phyloP scores from a whole-genome alignment of 2,888 invertebrate genomes.

The Tipula helvola region DNA sequence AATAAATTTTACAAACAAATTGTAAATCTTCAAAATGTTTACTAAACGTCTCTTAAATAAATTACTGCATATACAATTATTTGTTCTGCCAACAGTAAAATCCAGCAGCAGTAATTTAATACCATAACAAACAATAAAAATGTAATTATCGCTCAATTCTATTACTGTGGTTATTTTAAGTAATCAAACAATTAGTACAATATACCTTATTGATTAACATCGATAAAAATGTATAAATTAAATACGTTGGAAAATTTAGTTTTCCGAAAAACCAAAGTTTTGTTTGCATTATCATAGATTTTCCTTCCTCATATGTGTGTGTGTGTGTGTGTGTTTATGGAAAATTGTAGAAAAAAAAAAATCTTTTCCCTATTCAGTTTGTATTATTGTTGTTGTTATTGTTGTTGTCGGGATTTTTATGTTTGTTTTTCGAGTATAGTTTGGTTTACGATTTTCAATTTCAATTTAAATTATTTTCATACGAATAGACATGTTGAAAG shows the following conservation, averaged over 20 bases:
- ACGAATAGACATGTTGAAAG: constrained; percentile 10
- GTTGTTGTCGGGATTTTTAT: background rate
- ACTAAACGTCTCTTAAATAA: no score
- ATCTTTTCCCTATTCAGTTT: background rate
- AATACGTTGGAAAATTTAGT: background rate
- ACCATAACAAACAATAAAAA: background rate
- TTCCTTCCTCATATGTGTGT: background rate
- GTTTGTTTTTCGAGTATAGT: constrained; percentile 5
- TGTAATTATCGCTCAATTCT: background rate
- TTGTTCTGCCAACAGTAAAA: no score
- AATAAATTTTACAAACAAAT: no score
- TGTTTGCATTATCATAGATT: background rate
- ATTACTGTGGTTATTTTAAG: background rate
- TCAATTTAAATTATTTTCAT: constrained; percentile 12
- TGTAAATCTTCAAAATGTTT: no score
- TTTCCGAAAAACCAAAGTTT: background rate
- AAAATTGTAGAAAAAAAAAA: background rate
- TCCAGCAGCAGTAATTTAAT: background rate
- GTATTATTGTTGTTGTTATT: background rate
- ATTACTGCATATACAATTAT: no score
- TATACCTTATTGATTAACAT: background rate
- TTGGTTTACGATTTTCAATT: constrained; percentile 10
- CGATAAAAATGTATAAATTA: background rate
- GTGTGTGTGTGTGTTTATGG: background rate
- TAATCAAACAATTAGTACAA: background rate